Evolutionary conservation across 1,140 invertebrate genomes (phyloP), one percentile per base, ranked within the genome.

Genomic region (Lepeophtheirus salmonis): DNA sequence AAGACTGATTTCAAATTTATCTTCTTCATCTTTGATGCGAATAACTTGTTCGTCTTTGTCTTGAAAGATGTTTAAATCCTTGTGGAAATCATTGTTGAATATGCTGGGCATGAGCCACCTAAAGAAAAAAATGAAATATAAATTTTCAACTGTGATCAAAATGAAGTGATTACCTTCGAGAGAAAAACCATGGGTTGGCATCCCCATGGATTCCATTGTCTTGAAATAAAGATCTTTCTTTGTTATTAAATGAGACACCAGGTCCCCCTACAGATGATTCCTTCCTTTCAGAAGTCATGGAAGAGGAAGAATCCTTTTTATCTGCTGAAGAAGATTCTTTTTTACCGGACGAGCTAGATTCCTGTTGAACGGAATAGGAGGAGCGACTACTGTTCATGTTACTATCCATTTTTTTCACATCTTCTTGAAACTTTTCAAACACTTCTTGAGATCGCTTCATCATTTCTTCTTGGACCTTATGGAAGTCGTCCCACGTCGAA

Each of bases 1-100:
- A 14, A 62, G 41, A 3, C 53, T 60, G 16, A 56, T 50, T 50
- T 62, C 23, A 20, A 62, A 56, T 14, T 61, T 30, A 2, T 62
- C 30, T 16, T 62, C 17, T 18, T 61, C 24, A 3, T 57, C 53
- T 6, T 18, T 61, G 20, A 61, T n/a, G 3, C 25, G 10, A 17
- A 58, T 48, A 10, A n/a, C 25, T 17, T 50, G 24, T 4, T 48
- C 24, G 41, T 58, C 56, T 20, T 56, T 56, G 18, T 23, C 50
- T 16, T 52, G 14, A 6, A 12, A 18, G 22, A 55, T 18, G 22
- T 18, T 22, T 6, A 58, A 24, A 10, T 49, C 23, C 16, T 52
- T 52, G 50, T 12, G 3, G 10, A 4, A 4, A 6, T n/a, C 16
- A n/a, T 58, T 24, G 56, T 49, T 58, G 14, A 50, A n/a, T 10